Conservation (phyloP, 2,888 invertebrate genomes). For the Ophonus ardosiacus region DNA sequence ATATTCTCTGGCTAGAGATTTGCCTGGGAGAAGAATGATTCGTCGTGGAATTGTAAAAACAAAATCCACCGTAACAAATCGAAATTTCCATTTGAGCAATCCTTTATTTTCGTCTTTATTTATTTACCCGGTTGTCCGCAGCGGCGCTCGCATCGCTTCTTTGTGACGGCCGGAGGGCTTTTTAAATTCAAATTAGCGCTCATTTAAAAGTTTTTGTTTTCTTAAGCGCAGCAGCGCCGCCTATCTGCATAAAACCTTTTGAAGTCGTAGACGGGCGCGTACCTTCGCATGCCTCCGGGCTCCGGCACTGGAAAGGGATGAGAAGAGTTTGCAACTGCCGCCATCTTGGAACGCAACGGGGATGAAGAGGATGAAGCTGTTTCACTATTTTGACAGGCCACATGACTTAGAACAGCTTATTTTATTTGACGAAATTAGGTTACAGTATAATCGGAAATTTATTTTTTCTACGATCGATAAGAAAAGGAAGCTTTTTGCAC, state of each 20-base stretch:
- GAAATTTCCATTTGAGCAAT: slow-evolving; percentile 47
- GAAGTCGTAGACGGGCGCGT: slow-evolving; percentile 42
- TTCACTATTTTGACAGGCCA: slow-evolving; percentile 13
- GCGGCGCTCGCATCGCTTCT: slow-evolving; percentile 45
- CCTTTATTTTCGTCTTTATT: slow-evolving; percentile 57
- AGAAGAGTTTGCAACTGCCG: not conserved
- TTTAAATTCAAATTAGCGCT: slow-evolving; percentile 62
- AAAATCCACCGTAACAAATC: slow-evolving; percentile 38
- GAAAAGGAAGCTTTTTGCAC: too few relatives aligned
- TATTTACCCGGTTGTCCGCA: slow-evolving; percentile 52
- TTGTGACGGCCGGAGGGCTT: slow-evolving; percentile 53
- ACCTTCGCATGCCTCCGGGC: slow-evolving; percentile 4
- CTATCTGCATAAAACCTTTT: slow-evolving; percentile 61
- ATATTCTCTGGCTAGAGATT: not conserved
- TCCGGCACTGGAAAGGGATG: not conserved
- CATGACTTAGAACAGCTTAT: not conserved
- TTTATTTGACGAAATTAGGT: too few relatives aligned
- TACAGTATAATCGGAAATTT: too few relatives aligned
- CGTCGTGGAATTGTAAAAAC: slow-evolving; percentile 14
- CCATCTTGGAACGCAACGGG: not conserved
- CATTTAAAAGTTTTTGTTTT: slow-evolving; percentile 63
- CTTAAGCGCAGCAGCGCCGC: slow-evolving; percentile 51
- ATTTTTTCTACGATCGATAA: too few relatives aligned
- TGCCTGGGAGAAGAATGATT: not conserved
- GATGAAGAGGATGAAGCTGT: not conserved